phyloP scores from a whole-genome alignment of 2,888 invertebrate genomes.

The Scaptomyza polygonia region DNA sequence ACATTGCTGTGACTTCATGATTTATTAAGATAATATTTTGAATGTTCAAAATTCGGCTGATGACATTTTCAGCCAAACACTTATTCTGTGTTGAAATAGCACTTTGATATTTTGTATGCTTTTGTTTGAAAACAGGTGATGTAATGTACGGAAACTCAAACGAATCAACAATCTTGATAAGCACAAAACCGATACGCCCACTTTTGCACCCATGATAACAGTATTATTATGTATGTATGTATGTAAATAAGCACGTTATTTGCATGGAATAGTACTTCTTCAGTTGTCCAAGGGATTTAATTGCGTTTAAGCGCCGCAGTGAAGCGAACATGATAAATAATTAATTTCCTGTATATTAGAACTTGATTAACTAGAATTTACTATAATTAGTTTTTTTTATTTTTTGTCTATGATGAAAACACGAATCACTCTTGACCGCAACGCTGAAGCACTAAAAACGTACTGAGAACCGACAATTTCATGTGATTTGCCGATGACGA shows the following conservation, averaged over 20 bases:
- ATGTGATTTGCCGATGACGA: slow-evolving; percentile 30
- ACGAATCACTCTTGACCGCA: slow-evolving; percentile 37
- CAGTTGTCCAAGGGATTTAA: slow-evolving; percentile 49
- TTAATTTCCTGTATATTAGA: slow-evolving; percentile 11
- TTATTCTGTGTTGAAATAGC: neutral
- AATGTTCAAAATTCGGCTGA: neutral
- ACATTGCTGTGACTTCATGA: slow-evolving; percentile 18
- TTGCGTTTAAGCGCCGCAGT: slow-evolving; percentile 31
- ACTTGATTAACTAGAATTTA: neutral
- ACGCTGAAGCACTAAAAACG: slow-evolving; percentile 28
- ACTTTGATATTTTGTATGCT: neutral
- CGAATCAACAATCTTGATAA: slow-evolving; percentile 10
- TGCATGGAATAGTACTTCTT: slow-evolving; percentile 15
- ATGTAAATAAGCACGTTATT: neutral
- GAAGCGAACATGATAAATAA: slow-evolving; percentile 39
- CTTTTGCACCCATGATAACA: slow-evolving; percentile 22
- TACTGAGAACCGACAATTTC: slow-evolving; percentile 44
- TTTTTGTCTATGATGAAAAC: neutral
- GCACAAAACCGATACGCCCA: slow-evolving; percentile 9
- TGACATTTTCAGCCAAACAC: neutral
- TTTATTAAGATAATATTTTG: neutral
- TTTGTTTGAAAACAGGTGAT: slow-evolving; percentile 37
- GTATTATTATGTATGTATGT: neutral
- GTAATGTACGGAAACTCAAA: slow-evolving; percentile 6
- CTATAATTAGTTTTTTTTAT: neutral